phyloP scores from a whole-genome alignment of 2,113 vertebrate genomes.

The Psettodes erumei region DNA sequence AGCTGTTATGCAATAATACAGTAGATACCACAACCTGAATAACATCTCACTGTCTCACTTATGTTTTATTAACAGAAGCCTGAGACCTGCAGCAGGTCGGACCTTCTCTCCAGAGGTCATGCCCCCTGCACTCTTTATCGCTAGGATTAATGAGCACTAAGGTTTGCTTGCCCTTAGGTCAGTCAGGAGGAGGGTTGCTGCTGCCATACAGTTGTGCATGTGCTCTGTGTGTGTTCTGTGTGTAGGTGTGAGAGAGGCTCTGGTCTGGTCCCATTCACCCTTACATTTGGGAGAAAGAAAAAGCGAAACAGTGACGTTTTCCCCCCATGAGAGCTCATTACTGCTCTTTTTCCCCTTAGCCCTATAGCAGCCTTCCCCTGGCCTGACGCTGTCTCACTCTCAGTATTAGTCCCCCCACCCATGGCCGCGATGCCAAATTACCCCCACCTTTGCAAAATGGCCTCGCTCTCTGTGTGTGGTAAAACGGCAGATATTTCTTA shows the following conservation, averaged over 20 bases:
- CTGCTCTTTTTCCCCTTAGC: slow-evolving; percentile 83
- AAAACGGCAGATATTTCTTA: slow-evolving; percentile 59
- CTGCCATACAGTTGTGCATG: slow-evolving; percentile 42
- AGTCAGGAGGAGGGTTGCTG: slow-evolving; percentile 53
- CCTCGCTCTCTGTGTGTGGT: slow-evolving; percentile 44
- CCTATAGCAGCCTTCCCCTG: slow-evolving; percentile 81
- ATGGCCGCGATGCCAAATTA: slow-evolving; percentile 66
- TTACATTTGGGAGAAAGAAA: slow-evolving; percentile 65
- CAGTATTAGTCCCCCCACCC: slow-evolving; percentile 70
- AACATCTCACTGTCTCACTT: slow-evolving; percentile 44
- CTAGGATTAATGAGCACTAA: slow-evolving; percentile 76
- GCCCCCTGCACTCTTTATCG: slow-evolving; percentile 66
- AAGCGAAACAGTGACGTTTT: slow-evolving; percentile 53
- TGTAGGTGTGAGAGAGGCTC: slow-evolving; percentile 17
- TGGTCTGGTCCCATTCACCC: slow-evolving; percentile 59
- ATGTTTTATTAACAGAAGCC: slow-evolving; percentile 72
- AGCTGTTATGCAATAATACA: slow-evolving; percentile 49
- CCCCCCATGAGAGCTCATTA: slow-evolving; percentile 86
- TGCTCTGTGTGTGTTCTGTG: slow-evolving; percentile 10
- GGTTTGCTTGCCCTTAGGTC: slow-evolving; percentile 61
- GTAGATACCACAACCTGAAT: slow-evolving; percentile 5
- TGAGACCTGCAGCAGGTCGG: slow-evolving; percentile 37
- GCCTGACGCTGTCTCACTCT: slow-evolving; percentile 68
- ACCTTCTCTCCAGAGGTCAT: slow-evolving; percentile 49
- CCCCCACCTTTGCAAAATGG: slow-evolving; percentile 62